Conservation (phyloP, 2,888 invertebrate species). For the Caenorhabditis sp. region DNA sequence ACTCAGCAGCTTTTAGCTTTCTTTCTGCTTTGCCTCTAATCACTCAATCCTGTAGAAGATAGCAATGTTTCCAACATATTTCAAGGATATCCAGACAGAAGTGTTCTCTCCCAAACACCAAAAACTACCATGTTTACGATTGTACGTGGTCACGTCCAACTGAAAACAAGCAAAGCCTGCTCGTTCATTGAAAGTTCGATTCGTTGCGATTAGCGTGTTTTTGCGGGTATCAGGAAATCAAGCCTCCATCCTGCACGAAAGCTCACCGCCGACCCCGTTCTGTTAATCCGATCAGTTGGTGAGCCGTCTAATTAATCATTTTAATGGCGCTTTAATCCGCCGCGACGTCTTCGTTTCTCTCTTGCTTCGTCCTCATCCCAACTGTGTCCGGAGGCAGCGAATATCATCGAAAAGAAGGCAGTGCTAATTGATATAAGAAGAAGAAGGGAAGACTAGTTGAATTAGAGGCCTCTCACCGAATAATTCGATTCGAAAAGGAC, state of each 20-base stretch:
- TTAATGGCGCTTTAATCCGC: slow-evolving; percentile 44
- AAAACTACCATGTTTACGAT: too few species aligned
- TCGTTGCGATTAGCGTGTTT: too few species aligned
- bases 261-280: slow-evolving; percentile 11
- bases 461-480: slow-evolving; percentile 28
- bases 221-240: slow-evolving; percentile 2
- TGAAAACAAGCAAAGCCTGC: too few species aligned
- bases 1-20: too few species aligned
- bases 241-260: slow-evolving; percentile 6
- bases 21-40: too few species aligned
- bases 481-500: slow-evolving; percentile 47
- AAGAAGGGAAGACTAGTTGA: slow-evolving; percentile 12
- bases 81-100: too few species aligned
- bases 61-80: too few species aligned
- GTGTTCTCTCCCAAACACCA: too few species aligned
- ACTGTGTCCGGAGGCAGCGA: slow-evolving; percentile 11
- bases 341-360: background rate
- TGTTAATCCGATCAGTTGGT: slow-evolving; percentile 24
- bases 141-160: too few species aligned
- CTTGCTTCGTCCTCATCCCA: background rate
- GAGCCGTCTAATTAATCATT: slow-evolving; percentile 38
- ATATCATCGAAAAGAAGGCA: background rate
- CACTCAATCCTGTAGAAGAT: too few species aligned
- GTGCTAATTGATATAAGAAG: slow-evolving; percentile 27
- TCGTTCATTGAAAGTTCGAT: too few species aligned